Conservation (phyloP, 2,113 vertebrate genomes). For the Oncorhynchus nerka region DNA sequence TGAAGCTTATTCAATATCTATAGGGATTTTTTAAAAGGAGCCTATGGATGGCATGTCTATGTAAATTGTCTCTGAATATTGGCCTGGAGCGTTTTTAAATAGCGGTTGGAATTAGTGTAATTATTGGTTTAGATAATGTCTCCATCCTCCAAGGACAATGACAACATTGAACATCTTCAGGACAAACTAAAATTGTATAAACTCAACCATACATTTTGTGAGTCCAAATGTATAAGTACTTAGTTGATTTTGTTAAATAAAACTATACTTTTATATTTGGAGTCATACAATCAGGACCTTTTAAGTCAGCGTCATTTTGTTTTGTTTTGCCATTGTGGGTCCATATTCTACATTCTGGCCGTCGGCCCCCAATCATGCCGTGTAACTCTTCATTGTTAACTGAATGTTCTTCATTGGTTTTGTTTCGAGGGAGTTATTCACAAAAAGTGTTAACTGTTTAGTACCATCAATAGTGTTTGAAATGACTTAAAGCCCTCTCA, state of each 20-base stretch:
- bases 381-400: constrained; percentile 3
- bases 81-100: background rate
- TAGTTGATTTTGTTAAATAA: constrained; percentile 17
- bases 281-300: constrained; percentile 26
- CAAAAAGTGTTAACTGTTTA: background rate
- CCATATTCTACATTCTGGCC: constrained; percentile 31
- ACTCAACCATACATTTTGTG: constrained; percentile 2
- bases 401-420: background rate
- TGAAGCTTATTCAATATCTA: background rate
- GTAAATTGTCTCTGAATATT: constrained; percentile 10
- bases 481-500: background rate
- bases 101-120: background rate
- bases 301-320: constrained; percentile 30
- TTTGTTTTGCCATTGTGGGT: constrained; percentile 46
- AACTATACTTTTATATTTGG: constrained; percentile 15
- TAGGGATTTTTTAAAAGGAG: background rate
- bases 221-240: background rate
- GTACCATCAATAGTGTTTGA: background rate
- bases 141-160: constrained; percentile 18
- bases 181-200: constrained; percentile 30
- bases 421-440: background rate
- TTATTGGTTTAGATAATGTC: constrained; percentile 6
- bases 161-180: constrained; percentile 27
- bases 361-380: constrained; percentile 8
- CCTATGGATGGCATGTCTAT: constrained; percentile 4